Evolutionary conservation across 2,888 invertebrate species (phyloP).

Genomic region (Monochamus alternatus): DNA sequence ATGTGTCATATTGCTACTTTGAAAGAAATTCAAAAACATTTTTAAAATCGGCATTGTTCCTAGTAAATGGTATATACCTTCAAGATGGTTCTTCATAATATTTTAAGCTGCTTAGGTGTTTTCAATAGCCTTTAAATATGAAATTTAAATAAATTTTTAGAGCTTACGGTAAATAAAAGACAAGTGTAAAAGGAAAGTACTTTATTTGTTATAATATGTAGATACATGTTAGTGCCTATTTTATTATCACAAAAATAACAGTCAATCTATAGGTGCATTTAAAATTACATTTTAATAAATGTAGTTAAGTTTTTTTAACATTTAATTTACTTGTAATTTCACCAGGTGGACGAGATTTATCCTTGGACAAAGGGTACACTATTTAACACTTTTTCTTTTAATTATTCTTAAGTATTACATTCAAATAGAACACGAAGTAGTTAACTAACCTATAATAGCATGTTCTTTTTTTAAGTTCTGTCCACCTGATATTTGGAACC

Average conservation of each 20-base stretch:
- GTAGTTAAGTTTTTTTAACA: slow-evolving; percentile 45
- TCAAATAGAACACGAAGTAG: slow-evolving; percentile 11
- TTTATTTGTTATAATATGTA: slow-evolving; percentile 34
- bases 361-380: background rate
- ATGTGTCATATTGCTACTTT: too few relatives aligned
- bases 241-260: slow-evolving; percentile 56
- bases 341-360: slow-evolving; percentile 16
- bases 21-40: too few relatives aligned
- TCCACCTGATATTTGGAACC: slow-evolving; percentile 31
- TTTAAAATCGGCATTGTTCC: too few relatives aligned
- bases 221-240: slow-evolving; percentile 44
- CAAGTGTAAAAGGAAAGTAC: slow-evolving; percentile 28
- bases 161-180: background rate
- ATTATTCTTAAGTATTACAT: background rate
- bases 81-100: too few relatives aligned
- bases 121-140: too few relatives aligned
- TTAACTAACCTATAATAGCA: slow-evolving; percentile 3
- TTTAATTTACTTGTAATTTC: slow-evolving; percentile 39
- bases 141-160: too few relatives aligned
- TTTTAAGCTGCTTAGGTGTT: too few relatives aligned
- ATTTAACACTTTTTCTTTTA: slow-evolving; percentile 2
- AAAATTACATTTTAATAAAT: slow-evolving; percentile 46
- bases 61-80: too few relatives aligned
- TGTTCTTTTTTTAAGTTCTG: slow-evolving; percentile 15
- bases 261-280: slow-evolving; percentile 54